Base-by-base conservation (phyloP, 2,797 vertebrate species). In the Poecilia velifera region DNA sequence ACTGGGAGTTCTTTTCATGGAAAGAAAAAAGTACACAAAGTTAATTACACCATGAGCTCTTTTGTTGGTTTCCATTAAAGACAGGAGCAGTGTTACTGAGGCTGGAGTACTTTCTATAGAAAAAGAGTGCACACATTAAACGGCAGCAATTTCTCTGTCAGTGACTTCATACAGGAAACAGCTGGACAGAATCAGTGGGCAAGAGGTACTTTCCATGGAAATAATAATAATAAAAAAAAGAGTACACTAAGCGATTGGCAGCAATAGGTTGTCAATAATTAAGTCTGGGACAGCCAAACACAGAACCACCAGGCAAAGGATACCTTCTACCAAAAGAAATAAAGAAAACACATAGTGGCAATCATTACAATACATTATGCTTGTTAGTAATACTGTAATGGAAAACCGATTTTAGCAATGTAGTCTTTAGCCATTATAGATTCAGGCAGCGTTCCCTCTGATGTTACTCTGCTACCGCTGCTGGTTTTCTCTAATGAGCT, bases 401-500 rank as follows among this genome's bases (percentile, higher is more conserved):
- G 53, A 72, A 55, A n/a, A 22, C 25, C 41, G 34, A 75, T 49
- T 16, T 62, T 79, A 82, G 68, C 57, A 73, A 43, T 73, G 46
- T 64, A 46, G 73, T 12, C 43, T 12, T 70, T 84, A 18, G 43
- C 20, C 34, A 70, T 83, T 80, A 82, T 45, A 80, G 62, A 87
- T 83, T 62, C 74, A 84, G 57, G 72, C 66, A 51, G 47, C 47
- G 22, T 84, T 74, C 31, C 16, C 43, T 82, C 73, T 86, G 59
- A 55, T 77, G 70, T 86, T 73, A 41, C 45, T 55, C 66, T 41
- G 22, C 39, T 73, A 46, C 79, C 72, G 55, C 18, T 78, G 47
- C 59, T 71, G 70, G 55, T 82, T 25, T 72, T 71, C 68, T 81
- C 73, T 59, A 87, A 91, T 62, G 83, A 85, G 79, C 71, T 78